phyloP scores from a whole-genome alignment of 2,113 vertebrate species.

The Tretioscincus oriximinensis region DNA sequence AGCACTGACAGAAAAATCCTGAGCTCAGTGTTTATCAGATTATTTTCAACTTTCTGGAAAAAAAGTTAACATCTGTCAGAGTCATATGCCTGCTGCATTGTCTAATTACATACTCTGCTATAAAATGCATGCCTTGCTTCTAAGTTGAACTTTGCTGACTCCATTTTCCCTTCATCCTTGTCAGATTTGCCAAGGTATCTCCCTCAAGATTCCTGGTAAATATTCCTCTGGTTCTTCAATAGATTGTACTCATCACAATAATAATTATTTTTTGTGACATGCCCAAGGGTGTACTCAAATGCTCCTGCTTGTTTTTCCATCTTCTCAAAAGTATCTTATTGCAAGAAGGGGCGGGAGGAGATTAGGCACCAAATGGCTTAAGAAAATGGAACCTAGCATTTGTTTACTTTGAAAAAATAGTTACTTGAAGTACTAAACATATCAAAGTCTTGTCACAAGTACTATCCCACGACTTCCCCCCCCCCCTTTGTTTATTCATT shows the following conservation, averaged over 20 bases:
- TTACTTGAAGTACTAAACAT: neutral
- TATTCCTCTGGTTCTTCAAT: constrained; percentile 8
- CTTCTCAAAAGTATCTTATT: neutral
- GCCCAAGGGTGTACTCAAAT: neutral
- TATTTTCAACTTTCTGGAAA: neutral
- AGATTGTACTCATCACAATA: neutral
- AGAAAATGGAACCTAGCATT: neutral
- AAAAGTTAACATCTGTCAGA: neutral
- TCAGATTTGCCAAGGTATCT: constrained; percentile 21
- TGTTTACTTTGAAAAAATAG: neutral
- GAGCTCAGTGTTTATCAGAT: neutral
- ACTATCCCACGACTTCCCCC: neutral
- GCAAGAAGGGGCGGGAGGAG: neutral
- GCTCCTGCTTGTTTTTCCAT: neutral
- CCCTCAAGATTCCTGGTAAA: constrained; percentile 24
- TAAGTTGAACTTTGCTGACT: constrained; percentile 35
- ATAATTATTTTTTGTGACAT: neutral
- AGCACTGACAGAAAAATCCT: no score
- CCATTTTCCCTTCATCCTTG: constrained; percentile 27
- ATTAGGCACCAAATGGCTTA: neutral
- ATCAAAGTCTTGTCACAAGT: neutral
- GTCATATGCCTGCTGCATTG: neutral
- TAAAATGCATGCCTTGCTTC: constrained; percentile 48
- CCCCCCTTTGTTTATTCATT: no score
- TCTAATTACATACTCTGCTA: neutral